Evolutionary conservation across 2,888 invertebrate species (phyloP).

Genomic region (Schizaphis graminum): DNA sequence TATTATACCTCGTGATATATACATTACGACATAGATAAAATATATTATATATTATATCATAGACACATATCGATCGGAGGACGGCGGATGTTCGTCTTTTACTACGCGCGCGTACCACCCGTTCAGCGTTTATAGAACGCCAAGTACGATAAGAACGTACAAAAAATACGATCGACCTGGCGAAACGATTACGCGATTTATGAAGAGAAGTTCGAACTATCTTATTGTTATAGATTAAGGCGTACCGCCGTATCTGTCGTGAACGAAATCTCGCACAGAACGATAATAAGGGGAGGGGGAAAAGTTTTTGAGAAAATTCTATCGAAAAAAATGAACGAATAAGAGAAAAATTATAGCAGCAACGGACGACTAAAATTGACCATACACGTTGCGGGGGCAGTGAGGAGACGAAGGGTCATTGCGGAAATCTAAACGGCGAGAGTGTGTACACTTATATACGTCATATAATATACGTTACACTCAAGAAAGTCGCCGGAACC

Average conservation of each 20-base stretch:
- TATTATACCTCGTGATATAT: neutral
- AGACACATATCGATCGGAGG: conserved; percentile 20
- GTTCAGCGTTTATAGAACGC: neutral
- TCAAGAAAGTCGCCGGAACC: neutral
- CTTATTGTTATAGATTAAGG: neutral
- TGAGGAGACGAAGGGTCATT: neutral
- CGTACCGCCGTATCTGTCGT: neutral
- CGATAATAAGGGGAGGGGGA: neutral
- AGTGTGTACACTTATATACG: neutral
- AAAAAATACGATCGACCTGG: neutral
- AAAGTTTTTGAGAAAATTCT: neutral
- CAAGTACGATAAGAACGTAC: neutral
- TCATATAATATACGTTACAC: neutral
- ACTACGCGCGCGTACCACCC: conserved; percentile 6
- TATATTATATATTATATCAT: neutral
- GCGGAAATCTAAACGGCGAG: neutral
- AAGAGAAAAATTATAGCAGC: neutral
- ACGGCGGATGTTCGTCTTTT: neutral
- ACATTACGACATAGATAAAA: neutral
- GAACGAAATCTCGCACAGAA: neutral
- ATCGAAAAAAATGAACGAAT: neutral
- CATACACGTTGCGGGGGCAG: neutral
- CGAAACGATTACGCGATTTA: neutral
- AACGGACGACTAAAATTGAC: neutral
- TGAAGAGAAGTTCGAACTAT: neutral